Evolutionary conservation across 2,797 vertebrate species (phyloP), one percentile per base, ranked within the genome.

Genomic region (Paratrypauchen microcephalus): DNA sequence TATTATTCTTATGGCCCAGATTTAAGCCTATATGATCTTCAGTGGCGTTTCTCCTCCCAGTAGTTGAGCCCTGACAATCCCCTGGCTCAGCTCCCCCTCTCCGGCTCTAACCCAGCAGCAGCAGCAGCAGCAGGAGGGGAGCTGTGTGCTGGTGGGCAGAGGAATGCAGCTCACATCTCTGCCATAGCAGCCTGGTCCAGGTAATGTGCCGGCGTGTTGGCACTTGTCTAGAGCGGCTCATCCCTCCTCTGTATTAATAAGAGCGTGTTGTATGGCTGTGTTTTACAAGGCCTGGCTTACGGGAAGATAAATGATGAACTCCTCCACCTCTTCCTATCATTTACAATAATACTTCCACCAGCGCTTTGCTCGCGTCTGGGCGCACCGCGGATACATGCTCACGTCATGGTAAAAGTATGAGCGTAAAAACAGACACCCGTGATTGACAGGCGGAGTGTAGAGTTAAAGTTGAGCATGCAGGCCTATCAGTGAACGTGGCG

Each of bases 131-230:
- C 55, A 57, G 55, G 12, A 57, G 24, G 52, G 52, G 48, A 23
- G 21, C n/a, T 55, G 52, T 26, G 80, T 73, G 85, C 90, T 90
- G 85, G 87, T 91, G 89, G 91, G 90, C 89, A 91, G 85, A 92
- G 92, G 92, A 94, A 94, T 94, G 91, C 89, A 82, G 78, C 86
- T 83, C 79, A 88, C 90, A 92, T 93, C 93, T 88, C 87, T 92
- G 91, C 92, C 92, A 92, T 92, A 92, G 91, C 91, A 92, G 92
- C 84, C 83, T 73, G 77, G 83, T 60, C 28, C 58, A 93, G 88
- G 92, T 93, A 93, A 94, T 94, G 91, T 74, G 68, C 84, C 89
- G 83, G 80, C 94, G 71, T 93, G 94, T 91, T 79, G 89, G 89
- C 86, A 82, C 94, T 92, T 92, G 94, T 93, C 86, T 84, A 84